A percentile compares a stretch with the other conserved stretches of the same genome.
These are phyloP conservation scores for Noctilio leporinus DNA, from an alignment of 2,113 vertebrate species.

Conservation along the genomic window DNA sequence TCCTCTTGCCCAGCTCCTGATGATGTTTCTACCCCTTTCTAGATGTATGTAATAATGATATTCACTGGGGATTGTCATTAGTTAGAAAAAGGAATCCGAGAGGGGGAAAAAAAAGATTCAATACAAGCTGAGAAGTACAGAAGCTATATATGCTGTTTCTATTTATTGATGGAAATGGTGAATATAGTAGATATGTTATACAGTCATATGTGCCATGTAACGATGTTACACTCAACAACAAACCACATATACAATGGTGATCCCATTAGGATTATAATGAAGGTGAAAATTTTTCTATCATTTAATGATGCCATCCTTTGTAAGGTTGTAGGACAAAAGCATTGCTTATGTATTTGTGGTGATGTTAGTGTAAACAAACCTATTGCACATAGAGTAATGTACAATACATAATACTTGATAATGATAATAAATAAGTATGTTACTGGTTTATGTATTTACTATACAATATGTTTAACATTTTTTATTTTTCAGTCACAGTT, in stretches of 20 bases:
- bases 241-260: not conserved
- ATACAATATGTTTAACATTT: not conserved
- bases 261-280: not conserved
- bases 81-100: not conserved
- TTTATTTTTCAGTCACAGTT: not conserved
- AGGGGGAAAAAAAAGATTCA: not conserved
- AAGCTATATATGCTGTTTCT: not conserved
- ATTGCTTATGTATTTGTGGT: not conserved
- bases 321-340: not conserved
- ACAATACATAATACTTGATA: not conserved
- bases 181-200: not conserved
- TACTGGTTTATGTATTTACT: not conserved
- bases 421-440: not conserved
- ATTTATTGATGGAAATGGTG: not conserved
- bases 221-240: not conserved
- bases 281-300: not conserved
- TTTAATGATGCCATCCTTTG: not conserved
- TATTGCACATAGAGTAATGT: not conserved
- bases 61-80: not conserved
- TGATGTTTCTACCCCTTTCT: not conserved
- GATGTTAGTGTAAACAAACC: not conserved
- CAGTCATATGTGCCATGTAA: not conserved
- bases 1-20: not conserved
- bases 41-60: not conserved
- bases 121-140: not conserved